Evolutionary conservation across 1,140 invertebrate genomes (phyloP), one percentile per base, ranked within the genome.

Genomic region (Temnothorax curvispinosus): DNA sequence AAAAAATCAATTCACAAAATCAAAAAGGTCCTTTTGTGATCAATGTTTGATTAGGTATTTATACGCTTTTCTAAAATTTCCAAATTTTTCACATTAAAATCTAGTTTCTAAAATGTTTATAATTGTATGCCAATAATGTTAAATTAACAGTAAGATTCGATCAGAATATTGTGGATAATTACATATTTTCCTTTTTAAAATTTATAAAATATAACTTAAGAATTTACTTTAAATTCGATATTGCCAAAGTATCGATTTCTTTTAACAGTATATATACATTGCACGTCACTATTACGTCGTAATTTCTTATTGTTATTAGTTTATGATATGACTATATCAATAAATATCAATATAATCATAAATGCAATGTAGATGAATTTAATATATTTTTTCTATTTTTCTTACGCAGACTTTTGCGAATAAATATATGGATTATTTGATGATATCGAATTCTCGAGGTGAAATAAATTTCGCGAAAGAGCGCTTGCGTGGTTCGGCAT

Each of bases 381-480:
- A 56, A 71, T 71, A 44, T 75, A 27, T 27, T 27, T 84, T 47
- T 74, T 0, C 54, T 3, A 52, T 41, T 58, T 77, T 50, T 65
- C 21, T 60, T 13, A 54, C n/a, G 5, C 54, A 54, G 9, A 54
- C 38, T 67, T 78, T 78, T 80, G 44, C 5, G 7, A 35, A 18
- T 41, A 80, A 65, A 8, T 44, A 11, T 50, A 41, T 62, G 21
- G 2, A 54, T 76, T 65, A 62, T 85, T 52, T 65, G 72, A 82
- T 44, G 27, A 72, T 82, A 74, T 75, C 58, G 32, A 85, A 54
- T 85, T 77, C 58, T 54, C 18, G 67, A 82, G 52, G 27, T n/a
- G 15, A 80, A 86, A 67, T 75, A 77, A 77, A 76, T 64, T 85
- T 85, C 32, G n/a, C 44, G 13, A 52, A 72, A 82, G 67, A 47